phyloP scores from a whole-genome alignment of 2,797 vertebrate species.

The Cetoscarus ocellatus region DNA sequence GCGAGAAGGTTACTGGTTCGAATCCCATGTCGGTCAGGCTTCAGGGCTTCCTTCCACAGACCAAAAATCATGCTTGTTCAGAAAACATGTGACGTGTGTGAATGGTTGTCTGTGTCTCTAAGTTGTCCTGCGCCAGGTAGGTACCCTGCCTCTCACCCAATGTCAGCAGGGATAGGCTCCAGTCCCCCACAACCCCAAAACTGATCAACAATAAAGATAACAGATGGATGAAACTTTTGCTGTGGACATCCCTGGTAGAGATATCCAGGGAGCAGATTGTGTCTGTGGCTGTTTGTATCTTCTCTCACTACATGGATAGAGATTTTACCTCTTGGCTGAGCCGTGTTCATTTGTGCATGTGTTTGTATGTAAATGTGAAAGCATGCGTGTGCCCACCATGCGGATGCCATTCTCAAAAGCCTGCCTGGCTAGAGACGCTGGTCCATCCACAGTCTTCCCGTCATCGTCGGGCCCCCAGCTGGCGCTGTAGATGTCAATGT shows the following conservation, averaged over 20 bases:
- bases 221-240: no score
- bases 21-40: no score
- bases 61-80: no score
- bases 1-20: no score
- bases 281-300: conserved; percentile 14
- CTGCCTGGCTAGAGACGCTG: conserved; percentile 95
- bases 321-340: conserved; percentile 22
- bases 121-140: no score
- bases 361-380: conserved; percentile 25
- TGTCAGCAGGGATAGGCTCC: no score
- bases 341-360: conserved; percentile 16
- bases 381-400: conserved; percentile 83
- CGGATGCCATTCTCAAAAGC: conserved; percentile 98
- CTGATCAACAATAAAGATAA: no score
- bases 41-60: no score
- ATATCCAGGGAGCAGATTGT: conserved; percentile 21
- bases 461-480: conserved; percentile 99
- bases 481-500: conserved; percentile 98
- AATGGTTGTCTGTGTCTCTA: no score
- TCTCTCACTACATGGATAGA: conserved; percentile 31
- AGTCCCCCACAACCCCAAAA: no score
- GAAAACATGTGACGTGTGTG: no score
- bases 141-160: no score
- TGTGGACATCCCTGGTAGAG: conserved; percentile 26
- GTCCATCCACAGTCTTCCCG: conserved; percentile 97